Base-by-base conservation (phyloP, 2,113 vertebrate genomes). In the Piliocolobus tephrosceles region DNA sequence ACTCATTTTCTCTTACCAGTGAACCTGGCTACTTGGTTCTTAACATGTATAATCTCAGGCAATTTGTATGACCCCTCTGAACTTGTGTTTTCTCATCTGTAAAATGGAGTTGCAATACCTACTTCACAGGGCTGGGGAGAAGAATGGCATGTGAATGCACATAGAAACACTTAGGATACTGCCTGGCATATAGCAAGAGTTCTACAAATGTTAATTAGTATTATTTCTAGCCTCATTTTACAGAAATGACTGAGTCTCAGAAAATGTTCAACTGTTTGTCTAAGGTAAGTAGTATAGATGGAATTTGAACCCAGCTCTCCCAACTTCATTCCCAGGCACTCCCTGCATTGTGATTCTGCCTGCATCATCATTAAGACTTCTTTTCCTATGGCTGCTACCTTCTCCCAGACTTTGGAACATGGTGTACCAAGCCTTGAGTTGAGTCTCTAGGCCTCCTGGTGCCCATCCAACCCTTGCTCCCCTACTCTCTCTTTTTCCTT, bases 201-300 rank as follows among this genome's bases (percentile, higher is more conserved):
- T 73, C 88, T 47, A 38, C 52, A 87, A 93, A 97, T 86, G 43
- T 68, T 76, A 83, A 43, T 75, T 94, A 91, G 66, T 38, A n/a
- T 52, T 61, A 78, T 72, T 83, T 70, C 38, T 47, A 92, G 47
- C 38, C 32, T 78, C 40, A 88, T 43, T 89, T 89, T 90, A 80
- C 30, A 91, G 78, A 93, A 80, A 50, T 68, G 45, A 55, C 14
- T 87, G 10, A 40, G 18, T 13, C 35, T 88, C 68, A 43, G 82
- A 52, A 89, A 97, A 94, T n/a, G 13, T 64, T 84, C 35, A 96
- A 35, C 55, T 70, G 12, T 92, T 84, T 75, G 75, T 70, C 66
- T 90, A 90, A 90, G 78, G 43, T 87, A 52, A 61, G 38, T 30
- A 70, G 58, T 66, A 40, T 55, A 73, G 55, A 89, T 83, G 20